Evolutionary conservation across 2,797 vertebrate species (phyloP).

Genomic region (Clarias laeviceps): DNA sequence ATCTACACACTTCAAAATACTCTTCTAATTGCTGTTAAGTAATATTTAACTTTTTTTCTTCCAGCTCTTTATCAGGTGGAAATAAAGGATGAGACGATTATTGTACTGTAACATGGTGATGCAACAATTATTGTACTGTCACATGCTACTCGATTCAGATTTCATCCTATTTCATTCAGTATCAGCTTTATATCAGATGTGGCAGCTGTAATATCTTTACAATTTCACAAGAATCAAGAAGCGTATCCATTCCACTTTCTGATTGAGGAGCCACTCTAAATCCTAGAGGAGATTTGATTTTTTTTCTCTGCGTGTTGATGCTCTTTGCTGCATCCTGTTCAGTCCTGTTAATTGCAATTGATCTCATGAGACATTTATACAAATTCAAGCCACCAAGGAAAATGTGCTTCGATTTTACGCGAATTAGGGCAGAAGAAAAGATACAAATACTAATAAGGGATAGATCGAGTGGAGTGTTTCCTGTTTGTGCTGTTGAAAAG

Average conservation of each 20-base stretch:
- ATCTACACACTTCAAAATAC: neutral
- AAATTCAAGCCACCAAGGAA: neutral
- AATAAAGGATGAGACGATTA: neutral
- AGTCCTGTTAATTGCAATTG: slow-evolving; percentile 11
- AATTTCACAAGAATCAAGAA: slow-evolving; percentile 4
- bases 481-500: neutral
- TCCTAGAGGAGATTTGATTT: slow-evolving; percentile 4
- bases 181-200: neutral
- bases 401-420: neutral
- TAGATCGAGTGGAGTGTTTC: neutral
- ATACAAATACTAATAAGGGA: neutral
- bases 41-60: neutral
- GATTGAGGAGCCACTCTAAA: neutral
- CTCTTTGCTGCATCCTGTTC: neutral
- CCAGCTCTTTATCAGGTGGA: neutral
- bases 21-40: neutral
- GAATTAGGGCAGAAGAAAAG: neutral
- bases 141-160: slow-evolving; percentile 4
- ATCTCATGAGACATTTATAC: slow-evolving; percentile 4
- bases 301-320: neutral
- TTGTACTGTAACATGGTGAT: neutral
- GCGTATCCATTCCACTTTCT: slow-evolving; percentile 2
- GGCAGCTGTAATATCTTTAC: neutral
- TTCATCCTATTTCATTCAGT: neutral
- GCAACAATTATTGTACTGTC: neutral